phyloP scores from a whole-genome alignment of 2,113 vertebrate genomes.

The Chaetodon trifascialis region DNA sequence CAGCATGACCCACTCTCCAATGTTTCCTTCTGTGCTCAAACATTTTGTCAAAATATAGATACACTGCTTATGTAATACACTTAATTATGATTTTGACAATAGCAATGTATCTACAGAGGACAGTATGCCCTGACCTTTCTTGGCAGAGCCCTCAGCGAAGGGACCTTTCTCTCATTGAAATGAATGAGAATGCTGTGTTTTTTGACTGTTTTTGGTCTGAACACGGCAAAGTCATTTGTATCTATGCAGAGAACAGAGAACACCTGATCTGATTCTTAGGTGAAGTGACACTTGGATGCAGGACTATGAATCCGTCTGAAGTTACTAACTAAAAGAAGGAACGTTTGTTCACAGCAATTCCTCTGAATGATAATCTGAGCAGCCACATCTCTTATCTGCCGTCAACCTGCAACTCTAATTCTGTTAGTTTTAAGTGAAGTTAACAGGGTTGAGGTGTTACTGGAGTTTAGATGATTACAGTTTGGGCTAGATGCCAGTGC shows the following conservation, averaged over 20 bases:
- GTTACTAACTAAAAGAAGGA: not conserved
- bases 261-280: not conserved
- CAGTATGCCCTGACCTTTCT: not conserved
- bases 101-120: not conserved
- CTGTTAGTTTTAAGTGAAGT: not conserved
- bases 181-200: not conserved
- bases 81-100: not conserved
- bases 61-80: not conserved
- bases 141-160: not conserved
- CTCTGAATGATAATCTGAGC: not conserved
- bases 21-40: too few species aligned
- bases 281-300: not conserved
- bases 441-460: not conserved
- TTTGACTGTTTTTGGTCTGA: not conserved
- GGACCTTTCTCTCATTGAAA: not conserved
- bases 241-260: not conserved
- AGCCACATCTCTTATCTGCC: too few species aligned
- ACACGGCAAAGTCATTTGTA: not conserved
- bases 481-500: not conserved
- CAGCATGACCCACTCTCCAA: too few species aligned
- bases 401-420: not conserved
- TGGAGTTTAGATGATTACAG: not conserved
- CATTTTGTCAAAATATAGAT: not conserved
- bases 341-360: not conserved
- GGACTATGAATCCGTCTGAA: not conserved